Conservation (phyloP, 2,888 invertebrate genomes). For the Chloroclysta siterata region DNA sequence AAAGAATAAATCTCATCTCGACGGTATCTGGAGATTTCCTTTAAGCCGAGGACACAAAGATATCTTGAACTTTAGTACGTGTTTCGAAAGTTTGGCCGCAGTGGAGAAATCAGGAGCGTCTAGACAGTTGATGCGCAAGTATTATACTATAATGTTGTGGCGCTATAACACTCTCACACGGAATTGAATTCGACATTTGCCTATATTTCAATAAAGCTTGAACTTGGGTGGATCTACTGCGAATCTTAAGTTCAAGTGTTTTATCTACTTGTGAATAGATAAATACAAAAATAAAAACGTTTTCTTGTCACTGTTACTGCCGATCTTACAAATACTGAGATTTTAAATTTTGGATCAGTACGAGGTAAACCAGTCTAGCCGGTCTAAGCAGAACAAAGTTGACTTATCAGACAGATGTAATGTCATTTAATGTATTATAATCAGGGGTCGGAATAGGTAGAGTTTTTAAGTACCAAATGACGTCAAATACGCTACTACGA, state of each 20-base stretch:
- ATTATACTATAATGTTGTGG: constrained; percentile 7
- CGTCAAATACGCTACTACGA: no score
- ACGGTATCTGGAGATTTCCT: constrained; percentile 50
- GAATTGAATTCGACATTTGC: constrained; percentile 21
- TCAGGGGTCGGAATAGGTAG: no score
- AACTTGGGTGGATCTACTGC: neutral
- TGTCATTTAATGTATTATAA: no score
- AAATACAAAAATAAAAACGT: no score
- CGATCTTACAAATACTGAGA: no score
- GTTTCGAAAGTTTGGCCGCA: constrained; percentile 27
- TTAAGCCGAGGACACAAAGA: constrained; percentile 46
- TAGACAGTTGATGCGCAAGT: constrained; percentile 24
- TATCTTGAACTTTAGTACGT: constrained; percentile 29
- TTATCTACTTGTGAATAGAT: no score
- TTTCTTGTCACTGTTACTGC: no score
- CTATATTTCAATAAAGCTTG: neutral
- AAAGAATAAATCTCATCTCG: constrained; percentile 60
- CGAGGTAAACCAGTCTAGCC: no score
- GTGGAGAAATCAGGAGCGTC: constrained; percentile 23
- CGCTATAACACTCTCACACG: constrained; percentile 14
- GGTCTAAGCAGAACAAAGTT: no score
- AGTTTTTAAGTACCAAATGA: no score
- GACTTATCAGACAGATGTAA: no score
- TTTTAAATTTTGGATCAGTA: no score
- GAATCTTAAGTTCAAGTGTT: neutral